A percentile compares a stretch with the other conserved stretches of the same genome.
phyloP scores from a whole-genome alignment of 2,113 vertebrate genomes.

The Dromaius novaehollandiae region DNA sequence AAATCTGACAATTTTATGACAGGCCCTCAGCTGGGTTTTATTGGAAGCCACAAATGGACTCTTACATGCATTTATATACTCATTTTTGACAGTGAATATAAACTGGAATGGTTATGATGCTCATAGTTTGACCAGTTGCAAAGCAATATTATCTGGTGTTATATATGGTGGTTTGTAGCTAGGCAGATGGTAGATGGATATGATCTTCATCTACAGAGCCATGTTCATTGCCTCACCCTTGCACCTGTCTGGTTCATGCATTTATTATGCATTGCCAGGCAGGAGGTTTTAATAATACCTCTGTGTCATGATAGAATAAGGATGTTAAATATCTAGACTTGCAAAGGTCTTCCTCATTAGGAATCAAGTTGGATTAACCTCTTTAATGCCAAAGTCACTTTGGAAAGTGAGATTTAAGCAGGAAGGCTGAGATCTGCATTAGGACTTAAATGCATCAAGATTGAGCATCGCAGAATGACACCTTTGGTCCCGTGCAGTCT shows the following conservation, averaged over 20 bases:
- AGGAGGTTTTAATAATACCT: background rate
- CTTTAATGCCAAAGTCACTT: background rate
- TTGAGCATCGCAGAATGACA: background rate
- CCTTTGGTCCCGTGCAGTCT: background rate
- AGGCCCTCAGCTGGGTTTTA: background rate
- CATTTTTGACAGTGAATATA: background rate
- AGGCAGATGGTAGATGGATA: background rate
- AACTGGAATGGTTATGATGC: background rate
- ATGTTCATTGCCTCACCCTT: background rate
- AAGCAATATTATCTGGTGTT: background rate
- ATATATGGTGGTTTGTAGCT: too few relatives aligned
- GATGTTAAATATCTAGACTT: background rate
- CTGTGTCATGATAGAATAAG: background rate
- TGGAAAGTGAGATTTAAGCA: background rate
- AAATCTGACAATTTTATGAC: background rate
- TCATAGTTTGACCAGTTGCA: background rate
- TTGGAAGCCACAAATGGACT: background rate
- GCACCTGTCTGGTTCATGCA: background rate
- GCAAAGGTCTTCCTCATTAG: background rate
- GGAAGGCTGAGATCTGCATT: background rate
- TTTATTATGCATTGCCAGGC: background rate
- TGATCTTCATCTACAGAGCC: background rate
- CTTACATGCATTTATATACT: too few relatives aligned
- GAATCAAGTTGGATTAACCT: background rate
- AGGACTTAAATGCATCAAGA: background rate